Base-by-base conservation (phyloP, 23 tunicate genomes). In the Halocynthia aurantium region DNA sequence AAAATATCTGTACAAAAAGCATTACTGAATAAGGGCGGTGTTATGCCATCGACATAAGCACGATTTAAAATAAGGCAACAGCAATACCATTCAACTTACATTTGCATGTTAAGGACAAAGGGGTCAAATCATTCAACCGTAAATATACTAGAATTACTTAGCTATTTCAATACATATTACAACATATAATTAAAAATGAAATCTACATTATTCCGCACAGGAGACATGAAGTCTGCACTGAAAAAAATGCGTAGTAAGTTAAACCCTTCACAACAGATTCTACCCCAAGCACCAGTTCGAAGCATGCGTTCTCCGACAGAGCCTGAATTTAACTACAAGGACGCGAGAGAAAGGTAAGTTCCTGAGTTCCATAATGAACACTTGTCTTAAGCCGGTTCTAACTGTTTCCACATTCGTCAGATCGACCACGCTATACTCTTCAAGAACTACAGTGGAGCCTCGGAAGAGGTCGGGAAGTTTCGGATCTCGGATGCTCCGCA, bases 381-480 rank as follows among this genome's bases (percentile, higher is more conserved):
- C 64, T 13, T n/a, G 64, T 58, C 64, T 4, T 15, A 15, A 17
- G 2, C 15, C 4, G n/a, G 64, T 60, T 15, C 17, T 15, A 18
- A 60, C n/a, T 60, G 64, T 2, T 60, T 18, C 2, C n/a, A 4
- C n/a, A 15, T 60, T 60, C 64, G 64, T 4, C 18, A 67, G 72
- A 44, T 67, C 72, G 11, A 44, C 21, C 72, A 67, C 44, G 2
- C 21, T 44, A 4, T 67, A 67, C 72, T 67, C 72, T 11, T 44
- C 22, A 31, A 5, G 22, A 44, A 5, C 72, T 67, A 67, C 51
- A 13, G 82, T 6, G 11, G 84, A 80, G 13, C 61, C 51, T 7
- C 75, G 91, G 40, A 75, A 22, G 62, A 44, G 85, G 22, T 87
- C 94, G 55, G 95, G 81, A 56, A 83, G 78, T 58, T 57, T 86